phyloP scores from a whole-genome alignment of 2,113 vertebrate species.

The Pavo muticus region DNA sequence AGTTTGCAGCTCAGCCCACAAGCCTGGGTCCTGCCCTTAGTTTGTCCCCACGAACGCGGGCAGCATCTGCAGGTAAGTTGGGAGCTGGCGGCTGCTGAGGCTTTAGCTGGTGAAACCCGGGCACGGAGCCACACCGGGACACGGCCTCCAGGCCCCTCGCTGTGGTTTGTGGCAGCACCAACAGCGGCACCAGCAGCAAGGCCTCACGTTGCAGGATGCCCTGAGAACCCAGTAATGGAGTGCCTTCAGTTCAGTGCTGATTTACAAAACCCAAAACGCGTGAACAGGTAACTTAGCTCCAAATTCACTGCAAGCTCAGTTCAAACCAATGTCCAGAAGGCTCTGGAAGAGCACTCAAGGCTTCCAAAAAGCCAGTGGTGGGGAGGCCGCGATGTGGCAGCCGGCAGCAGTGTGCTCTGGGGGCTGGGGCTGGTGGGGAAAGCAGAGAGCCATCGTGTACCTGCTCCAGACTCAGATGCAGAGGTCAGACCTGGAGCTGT shows the following conservation, averaged over 20 bases:
- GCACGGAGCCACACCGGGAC: neutral
- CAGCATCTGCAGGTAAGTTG: neutral
- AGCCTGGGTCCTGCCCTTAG: fast-evolving
- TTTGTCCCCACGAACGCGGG: neutral
- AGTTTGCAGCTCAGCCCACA: neutral
- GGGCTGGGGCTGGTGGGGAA: neutral
- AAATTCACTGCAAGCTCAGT: fast-evolving
- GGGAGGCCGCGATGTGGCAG: no score
- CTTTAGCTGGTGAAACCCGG: fast-evolving
- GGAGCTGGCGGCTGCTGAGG: neutral
- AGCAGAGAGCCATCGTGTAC: fast-evolving
- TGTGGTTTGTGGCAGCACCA: neutral
- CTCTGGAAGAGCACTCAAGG: neutral
- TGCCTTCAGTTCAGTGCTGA: fast-evolving
- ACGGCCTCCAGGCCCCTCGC: neutral
- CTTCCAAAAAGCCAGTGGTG: neutral
- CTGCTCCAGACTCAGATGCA: fast-evolving
- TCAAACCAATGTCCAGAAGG: fast-evolving
- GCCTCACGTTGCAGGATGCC: neutral
- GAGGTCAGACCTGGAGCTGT: fast-evolving
- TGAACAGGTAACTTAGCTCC: fast-evolving
- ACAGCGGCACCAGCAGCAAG: neutral
- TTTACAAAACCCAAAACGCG: neutral
- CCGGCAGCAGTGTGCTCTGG: no score
- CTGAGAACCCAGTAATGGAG: fast-evolving